phyloP scores from a whole-genome alignment of 2,113 vertebrate genomes.

The Capreolus pygargus region DNA sequence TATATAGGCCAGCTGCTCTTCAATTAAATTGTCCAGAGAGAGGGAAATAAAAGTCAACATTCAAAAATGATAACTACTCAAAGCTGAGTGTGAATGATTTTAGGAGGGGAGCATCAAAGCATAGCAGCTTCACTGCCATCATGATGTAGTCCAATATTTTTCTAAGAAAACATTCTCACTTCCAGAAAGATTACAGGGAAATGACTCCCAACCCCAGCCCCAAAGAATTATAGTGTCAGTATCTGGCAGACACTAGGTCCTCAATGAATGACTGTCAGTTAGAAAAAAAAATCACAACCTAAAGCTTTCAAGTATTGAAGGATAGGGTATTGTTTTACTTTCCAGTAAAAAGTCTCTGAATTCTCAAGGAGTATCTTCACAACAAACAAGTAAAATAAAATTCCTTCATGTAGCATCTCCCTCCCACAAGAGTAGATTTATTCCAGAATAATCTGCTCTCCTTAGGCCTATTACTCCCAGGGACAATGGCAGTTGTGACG shows the following conservation, averaged over 20 bases:
- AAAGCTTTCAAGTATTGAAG: constrained; percentile 16
- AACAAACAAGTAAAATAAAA: neutral
- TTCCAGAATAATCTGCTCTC: neutral
- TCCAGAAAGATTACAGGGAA: neutral
- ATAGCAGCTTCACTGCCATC: neutral
- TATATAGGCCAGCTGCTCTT: neutral
- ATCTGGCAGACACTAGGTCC: neutral
- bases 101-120: neutral
- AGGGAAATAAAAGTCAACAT: constrained; percentile 17
- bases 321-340: neutral
- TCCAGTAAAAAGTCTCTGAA: constrained; percentile 1
- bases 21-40: neutral
- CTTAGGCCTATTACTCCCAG: neutral
- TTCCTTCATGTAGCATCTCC: neutral
- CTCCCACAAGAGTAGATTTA: neutral
- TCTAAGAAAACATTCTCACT: constrained; percentile 1
- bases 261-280: neutral
- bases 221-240: neutral
- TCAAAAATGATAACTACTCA: neutral
- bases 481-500: neutral
- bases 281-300: neutral
- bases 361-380: constrained; percentile 30
- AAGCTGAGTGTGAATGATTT: neutral
- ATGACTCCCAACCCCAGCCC: neutral
- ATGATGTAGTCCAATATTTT: neutral